Evolutionary conservation across 1,140 invertebrate genomes (phyloP).

Genomic region (Telenomus remus): DNA sequence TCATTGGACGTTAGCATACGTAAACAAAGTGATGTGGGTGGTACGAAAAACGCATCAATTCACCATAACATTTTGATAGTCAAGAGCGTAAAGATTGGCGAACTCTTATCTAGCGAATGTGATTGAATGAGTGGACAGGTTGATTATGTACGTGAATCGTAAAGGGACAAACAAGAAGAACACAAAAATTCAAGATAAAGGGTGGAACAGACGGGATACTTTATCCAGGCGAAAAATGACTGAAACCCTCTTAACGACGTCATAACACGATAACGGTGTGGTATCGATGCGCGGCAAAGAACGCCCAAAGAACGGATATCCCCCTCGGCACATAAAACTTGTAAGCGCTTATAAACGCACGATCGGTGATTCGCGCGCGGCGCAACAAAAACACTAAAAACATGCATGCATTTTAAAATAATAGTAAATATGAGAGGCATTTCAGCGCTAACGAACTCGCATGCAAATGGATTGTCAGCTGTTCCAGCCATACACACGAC

Average conservation of each 20-base stretch:
- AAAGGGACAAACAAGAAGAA: background rate
- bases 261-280: slow-evolving; percentile 51
- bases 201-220: slow-evolving; percentile 49
- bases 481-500: slow-evolving; percentile 45
- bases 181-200: slow-evolving; percentile 4
- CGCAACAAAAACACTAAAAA: slow-evolving; percentile 64
- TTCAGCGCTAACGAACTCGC: slow-evolving; percentile 64
- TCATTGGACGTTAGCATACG: too few species aligned
- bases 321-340: slow-evolving; percentile 65
- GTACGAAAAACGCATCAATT: background rate
- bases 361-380: slow-evolving; percentile 43
- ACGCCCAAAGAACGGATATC: slow-evolving; percentile 47
- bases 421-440: slow-evolving; percentile 67
- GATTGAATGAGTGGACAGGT: slow-evolving; percentile 25
- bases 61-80: background rate
- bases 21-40: background rate
- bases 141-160: slow-evolving; percentile 15
- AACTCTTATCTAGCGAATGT: background rate
- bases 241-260: slow-evolving; percentile 56
- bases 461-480: slow-evolving; percentile 66
- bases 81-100: background rate
- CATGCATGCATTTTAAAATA: slow-evolving; percentile 67
- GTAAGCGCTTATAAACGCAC: slow-evolving; percentile 60
- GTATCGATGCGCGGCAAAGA: slow-evolving; percentile 51
- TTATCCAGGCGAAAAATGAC: slow-evolving; percentile 54